phyloP scores from a whole-genome alignment of 2,888 invertebrate species.

The Lucinisca nassula region DNA sequence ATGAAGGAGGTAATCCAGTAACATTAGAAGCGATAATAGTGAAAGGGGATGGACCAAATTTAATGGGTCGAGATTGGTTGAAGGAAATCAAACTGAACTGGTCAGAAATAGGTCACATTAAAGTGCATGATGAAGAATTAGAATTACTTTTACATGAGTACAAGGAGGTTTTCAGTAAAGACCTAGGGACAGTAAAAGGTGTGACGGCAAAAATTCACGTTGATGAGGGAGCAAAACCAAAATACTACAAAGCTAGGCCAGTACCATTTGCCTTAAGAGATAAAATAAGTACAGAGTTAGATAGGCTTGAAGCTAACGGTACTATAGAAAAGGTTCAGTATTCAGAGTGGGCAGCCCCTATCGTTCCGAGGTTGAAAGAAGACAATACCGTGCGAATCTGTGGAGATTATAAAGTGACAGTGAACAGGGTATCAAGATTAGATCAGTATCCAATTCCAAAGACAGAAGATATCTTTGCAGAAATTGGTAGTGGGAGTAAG shows the following conservation, averaged over 20 bases:
- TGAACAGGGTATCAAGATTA: neutral
- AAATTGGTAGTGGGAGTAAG: neutral
- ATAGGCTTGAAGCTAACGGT: neutral
- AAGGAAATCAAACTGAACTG: conserved; percentile 17
- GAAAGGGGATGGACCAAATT: conserved; percentile 25
- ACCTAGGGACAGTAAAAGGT: neutral
- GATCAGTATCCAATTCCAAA: conserved; percentile 29
- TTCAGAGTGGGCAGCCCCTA: conserved; percentile 67
- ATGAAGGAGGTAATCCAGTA: neutral
- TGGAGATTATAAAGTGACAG: conserved; percentile 20
- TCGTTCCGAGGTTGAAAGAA: conserved; percentile 56
- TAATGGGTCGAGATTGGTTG: conserved; percentile 37
- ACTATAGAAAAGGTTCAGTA: conserved; percentile 45
- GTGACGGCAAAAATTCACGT: conserved; percentile 6
- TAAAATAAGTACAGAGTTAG: conserved; percentile 31
- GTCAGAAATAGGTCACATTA: no score
- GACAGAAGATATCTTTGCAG: conserved; percentile 24
- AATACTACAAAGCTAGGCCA: conserved; percentile 27
- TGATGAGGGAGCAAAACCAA: conserved; percentile 18
- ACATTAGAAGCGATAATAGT: neutral
- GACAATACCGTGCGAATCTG: conserved; percentile 1
- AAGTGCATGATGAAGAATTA: neutral
- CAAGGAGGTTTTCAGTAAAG: conserved; percentile 1
- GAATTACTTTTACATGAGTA: neutral
- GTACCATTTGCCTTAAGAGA: conserved; percentile 40